A percentile compares a stretch with the other conserved stretches of the same genome.
phyloP scores from a whole-genome alignment of 2,797 vertebrate species.

The Characodon lateralis region DNA sequence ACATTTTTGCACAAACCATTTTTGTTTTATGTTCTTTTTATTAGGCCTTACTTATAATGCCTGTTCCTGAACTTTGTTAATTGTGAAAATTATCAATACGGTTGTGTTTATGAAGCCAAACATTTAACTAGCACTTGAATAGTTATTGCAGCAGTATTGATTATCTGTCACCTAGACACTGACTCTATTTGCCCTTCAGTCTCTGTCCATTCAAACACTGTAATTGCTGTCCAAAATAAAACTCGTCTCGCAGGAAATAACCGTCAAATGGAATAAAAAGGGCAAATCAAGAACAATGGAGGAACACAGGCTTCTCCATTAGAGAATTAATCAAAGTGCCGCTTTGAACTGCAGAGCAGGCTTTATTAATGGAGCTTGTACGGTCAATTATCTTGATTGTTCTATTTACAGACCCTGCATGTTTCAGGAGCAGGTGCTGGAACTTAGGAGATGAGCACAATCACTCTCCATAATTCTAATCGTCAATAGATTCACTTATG shows the following conservation, averaged over 20 bases:
- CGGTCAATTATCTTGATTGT: conserved; percentile 85
- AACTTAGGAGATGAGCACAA: conserved; percentile 75
- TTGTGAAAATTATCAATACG: neutral
- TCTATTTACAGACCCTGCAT: conserved; percentile 77
- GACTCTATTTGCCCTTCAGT: conserved; percentile 32
- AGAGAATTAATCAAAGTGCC: conserved; percentile 80
- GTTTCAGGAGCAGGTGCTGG: conserved; percentile 66
- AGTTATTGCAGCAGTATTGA: neutral
- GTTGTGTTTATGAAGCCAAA: neutral
- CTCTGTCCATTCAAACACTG: conserved; percentile 23
- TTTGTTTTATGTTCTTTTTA: neutral
- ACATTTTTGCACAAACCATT: neutral
- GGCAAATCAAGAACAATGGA: conserved; percentile 74
- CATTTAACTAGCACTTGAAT: neutral
- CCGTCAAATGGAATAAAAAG: conserved; percentile 50
- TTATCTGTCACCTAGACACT: conserved; percentile 1
- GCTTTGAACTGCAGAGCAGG: conserved; percentile 62
- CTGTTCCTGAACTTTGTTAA: neutral
- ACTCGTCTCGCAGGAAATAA: conserved; percentile 36
- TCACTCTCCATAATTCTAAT: conserved; percentile 79
- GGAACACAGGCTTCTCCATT: conserved; percentile 74
- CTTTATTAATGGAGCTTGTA: conserved; percentile 81
- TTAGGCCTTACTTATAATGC: neutral
- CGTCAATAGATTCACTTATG: conserved; percentile 72
- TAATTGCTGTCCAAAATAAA: conserved; percentile 32